Percentiles rank a stretch among this genome's conserved stretches.
These are phyloP conservation scores for Amblyopsis rosae DNA, from an alignment of 2,113 vertebrate genomes.

Conservation along the genomic window DNA sequence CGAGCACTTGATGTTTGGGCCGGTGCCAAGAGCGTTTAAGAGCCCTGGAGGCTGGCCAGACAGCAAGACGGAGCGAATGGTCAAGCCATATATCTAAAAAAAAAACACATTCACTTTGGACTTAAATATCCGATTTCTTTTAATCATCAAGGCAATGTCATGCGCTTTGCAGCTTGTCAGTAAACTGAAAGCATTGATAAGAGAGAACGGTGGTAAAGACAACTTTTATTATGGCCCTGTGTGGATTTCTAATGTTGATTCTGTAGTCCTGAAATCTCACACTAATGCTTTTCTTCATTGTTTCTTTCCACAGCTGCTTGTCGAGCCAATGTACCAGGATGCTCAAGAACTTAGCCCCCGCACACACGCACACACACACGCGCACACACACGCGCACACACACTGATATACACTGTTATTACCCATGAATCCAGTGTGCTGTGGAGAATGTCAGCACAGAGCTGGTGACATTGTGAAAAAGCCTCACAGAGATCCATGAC, in stretches of 20 bases:
- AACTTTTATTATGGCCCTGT: constrained; percentile 4
- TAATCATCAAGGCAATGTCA: constrained; percentile 16
- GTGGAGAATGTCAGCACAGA: constrained; percentile 12
- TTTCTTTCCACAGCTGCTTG: constrained; percentile 55
- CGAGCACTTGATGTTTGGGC: constrained; percentile 91
- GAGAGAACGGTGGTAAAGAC: constrained; percentile 23
- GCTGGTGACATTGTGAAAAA: not conserved
- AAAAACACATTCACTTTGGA: constrained; percentile 14
- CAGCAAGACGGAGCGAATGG: constrained; percentile 82
- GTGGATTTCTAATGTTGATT: constrained; percentile 9
- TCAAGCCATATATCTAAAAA: constrained; percentile 80
- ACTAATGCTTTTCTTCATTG: constrained; percentile 38
- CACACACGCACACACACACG: not conserved
- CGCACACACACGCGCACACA: constrained; percentile 6
- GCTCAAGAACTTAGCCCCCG: constrained; percentile 18
- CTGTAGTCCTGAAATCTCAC: constrained; percentile 64
- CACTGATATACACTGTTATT: not conserved
- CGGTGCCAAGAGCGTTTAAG: constrained; percentile 91
- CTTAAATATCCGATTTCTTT: constrained; percentile 18
- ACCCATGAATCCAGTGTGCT: not conserved
- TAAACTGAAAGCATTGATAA: constrained; percentile 32
- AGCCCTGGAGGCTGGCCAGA: constrained; percentile 83
- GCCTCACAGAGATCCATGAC: not conserved
- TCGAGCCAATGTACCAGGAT: constrained; percentile 31
- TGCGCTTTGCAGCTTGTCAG: constrained; percentile 30